Base-by-base conservation (phyloP, 2,888 invertebrate species). In the Chymomyza fuscimana region DNA sequence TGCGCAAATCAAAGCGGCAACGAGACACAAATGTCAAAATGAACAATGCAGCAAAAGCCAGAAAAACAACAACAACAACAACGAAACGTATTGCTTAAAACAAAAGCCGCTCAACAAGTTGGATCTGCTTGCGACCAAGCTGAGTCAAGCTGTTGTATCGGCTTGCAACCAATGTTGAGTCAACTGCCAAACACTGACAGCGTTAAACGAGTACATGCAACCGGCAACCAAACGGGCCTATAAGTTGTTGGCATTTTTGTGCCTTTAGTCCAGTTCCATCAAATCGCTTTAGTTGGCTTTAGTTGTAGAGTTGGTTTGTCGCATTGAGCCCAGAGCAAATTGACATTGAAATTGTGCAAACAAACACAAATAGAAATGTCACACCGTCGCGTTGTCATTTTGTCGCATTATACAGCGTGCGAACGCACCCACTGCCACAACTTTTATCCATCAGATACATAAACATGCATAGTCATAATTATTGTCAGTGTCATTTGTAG, bases 1-100 rank as follows among this genome's bases (percentile, higher is more conserved):
- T 81, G 70, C 82, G 80, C 76, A 87, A 82, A 82, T 82, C 82
- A 82, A 82, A 84, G 82, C 84, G 73, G 76, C 84, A 67, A 70
- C 72, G 60, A 74, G 74, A 77, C 65, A 72, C 80, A 77, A 77
- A 81, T 77, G 81, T 81, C 84, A 81, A 79, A 81, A 83, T 60
- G 67, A 54, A 22, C 54, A 63, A 54, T 46, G 61, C 62, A 32
- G 61, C 54, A 32, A 58, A 22, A 50, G 46, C 29, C 59, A 59
- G 51, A 66, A 70, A 70, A 71, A 58, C 15, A 58, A 29, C 7
- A 58, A 25, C 19, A 56, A 29, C 56, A 56, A 22, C 16, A 10
- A 16, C 4, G 4, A 58, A 16, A 15, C 67, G 54, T 58, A 61
- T 54, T 29, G 58, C 71, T 67, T 75, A 65, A 76, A 74, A 65